Base-by-base conservation (phyloP, 2,113 vertebrate genomes). In the Festucalex cinctus region DNA sequence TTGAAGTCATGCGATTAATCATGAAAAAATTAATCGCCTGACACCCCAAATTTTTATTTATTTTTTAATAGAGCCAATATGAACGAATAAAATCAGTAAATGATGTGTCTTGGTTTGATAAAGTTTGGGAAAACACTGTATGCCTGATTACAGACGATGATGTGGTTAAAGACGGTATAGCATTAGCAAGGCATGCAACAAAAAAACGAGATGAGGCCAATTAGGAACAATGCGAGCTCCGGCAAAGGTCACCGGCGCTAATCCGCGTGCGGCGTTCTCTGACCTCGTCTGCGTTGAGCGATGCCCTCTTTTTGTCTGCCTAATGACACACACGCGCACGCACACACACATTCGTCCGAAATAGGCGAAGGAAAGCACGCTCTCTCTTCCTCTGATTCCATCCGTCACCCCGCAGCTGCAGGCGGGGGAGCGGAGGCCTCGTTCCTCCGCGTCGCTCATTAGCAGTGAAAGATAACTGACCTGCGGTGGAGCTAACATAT, bases 271-370 rank as follows among this genome's bases (percentile, higher is more conserved):
- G 68, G 60, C n/a, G 16, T 59, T 7, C 68, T 22, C 73, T 76
- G 74, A 75, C 71, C 72, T 54, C 41, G 63, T 16, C 71, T 60
- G 69, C 51, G 63, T 62, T 60, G 72, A 53, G 51, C 46, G 63
- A 43, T 80, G 78, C 73, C 81, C 83, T 85, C 70, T 63, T 85
- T 84, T 81, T 70, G 70, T 73, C 68, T 19, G 0, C 56, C 62
- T 86, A 85, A 88, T 78, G 83, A 80, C 72, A 77, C 67, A 63
- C 35, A 2, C 73, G 49, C 20, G 36, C 24, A 51, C 74, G 70
- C 73, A 69, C 74, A 64, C 37, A 2, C 73, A 37, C 46, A 7
- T 76, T 74, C 56, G 43, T 63, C 78, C 68, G 73, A 65, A 62
- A 72, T 65, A 76, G 65, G 58, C 69, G 66, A 81, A 80, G 78